phyloP scores from a whole-genome alignment of 2,797 vertebrate species.

The Rhynchotus rufescens region DNA sequence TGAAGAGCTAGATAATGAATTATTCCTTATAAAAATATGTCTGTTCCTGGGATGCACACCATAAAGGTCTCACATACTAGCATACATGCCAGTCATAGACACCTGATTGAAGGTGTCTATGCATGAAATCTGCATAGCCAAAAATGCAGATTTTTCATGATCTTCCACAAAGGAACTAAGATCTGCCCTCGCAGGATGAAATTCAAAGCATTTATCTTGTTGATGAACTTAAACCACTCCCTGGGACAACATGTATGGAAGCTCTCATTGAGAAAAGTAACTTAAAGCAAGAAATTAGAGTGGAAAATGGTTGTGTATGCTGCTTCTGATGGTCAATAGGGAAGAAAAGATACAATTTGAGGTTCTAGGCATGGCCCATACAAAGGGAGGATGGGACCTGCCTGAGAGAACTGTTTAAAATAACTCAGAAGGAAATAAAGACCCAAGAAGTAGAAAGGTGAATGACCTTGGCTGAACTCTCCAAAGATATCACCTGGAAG shows the following conservation, averaged over 20 bases:
- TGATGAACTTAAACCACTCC: conserved; percentile 60
- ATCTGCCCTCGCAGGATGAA: conserved; percentile 28
- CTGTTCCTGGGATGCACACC: conserved; percentile 3
- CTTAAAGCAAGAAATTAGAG: conserved; percentile 55
- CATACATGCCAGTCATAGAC: conserved; percentile 25
- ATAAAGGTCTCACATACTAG: conserved; percentile 2
- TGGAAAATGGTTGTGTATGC: not conserved
- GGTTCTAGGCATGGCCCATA: not conserved
- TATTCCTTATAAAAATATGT: conserved; percentile 20
- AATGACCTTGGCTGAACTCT: not conserved
- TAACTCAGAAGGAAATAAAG: conserved; percentile 32
- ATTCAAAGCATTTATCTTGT: conserved; percentile 66
- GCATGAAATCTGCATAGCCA: not conserved
- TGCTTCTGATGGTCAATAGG: not conserved
- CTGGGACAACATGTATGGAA: conserved; percentile 31
- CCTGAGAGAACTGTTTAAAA: conserved; percentile 2
- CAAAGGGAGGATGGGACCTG: not conserved
- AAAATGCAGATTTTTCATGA: conserved; percentile 67
- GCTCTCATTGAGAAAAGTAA: conserved; percentile 41
- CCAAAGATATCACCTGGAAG: not conserved
- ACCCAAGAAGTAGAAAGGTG: not conserved
- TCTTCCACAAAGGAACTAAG: conserved; percentile 46
- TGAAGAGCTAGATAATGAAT: conserved; percentile 20
- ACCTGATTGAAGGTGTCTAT: not conserved
- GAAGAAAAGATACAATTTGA: not conserved